phyloP scores from a whole-genome alignment of 2,888 invertebrate species.

The Phengaris arion region DNA sequence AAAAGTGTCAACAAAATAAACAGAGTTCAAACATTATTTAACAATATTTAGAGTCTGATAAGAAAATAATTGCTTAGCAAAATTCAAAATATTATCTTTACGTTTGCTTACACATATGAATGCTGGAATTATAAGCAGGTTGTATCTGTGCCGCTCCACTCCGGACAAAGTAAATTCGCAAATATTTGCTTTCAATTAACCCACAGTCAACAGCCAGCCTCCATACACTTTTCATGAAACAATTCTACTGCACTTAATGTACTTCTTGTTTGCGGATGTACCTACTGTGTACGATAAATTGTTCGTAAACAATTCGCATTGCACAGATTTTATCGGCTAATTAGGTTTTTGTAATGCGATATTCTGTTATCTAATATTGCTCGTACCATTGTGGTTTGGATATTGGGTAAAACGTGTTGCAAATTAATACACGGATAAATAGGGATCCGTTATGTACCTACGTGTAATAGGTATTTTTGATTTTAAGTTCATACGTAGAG shows the following conservation, averaged over 20 bases:
- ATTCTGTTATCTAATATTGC: conserved; percentile 14
- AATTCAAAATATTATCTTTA: background rate
- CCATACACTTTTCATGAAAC: conserved; percentile 73
- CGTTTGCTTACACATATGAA: background rate
- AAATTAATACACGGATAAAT: background rate
- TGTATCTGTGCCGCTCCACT: conserved; percentile 34
- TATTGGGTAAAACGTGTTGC: conserved; percentile 3
- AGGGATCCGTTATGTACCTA: background rate
- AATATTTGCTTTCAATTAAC: conserved; percentile 76
- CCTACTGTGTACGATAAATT: conserved; percentile 35
- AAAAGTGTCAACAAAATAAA: too few relatives aligned
- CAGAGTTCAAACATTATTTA: too few relatives aligned
- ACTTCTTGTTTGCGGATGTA: conserved; percentile 48
- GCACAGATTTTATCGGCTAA: conserved; percentile 20
- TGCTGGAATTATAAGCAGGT: background rate
- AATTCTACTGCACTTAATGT: conserved; percentile 64
- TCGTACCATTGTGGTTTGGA: background rate
- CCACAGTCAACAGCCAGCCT: conserved; percentile 64
- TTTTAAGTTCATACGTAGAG: background rate
- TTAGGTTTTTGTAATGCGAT: conserved; percentile 20
- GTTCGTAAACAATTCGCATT: conserved; percentile 34
- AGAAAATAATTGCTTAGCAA: background rate
- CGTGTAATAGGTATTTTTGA: background rate
- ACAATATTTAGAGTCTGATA: too few relatives aligned
- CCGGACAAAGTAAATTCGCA: conserved; percentile 61